phyloP scores from a whole-genome alignment of 2,888 invertebrate genomes.

The Cataglyphis rosenhaueri region DNA sequence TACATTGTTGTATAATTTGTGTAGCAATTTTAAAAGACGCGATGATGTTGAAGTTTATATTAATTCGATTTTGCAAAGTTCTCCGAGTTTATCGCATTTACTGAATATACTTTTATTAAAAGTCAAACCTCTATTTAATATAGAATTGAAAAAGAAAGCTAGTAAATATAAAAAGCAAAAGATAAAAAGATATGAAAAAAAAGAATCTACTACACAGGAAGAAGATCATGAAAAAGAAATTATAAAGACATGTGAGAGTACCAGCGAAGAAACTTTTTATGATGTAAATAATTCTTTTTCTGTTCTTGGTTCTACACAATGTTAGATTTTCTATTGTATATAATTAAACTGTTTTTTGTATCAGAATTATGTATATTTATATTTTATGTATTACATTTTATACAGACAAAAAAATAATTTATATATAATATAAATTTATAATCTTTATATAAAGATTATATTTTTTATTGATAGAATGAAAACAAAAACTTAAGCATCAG shows the following conservation, averaged over 20 bases:
- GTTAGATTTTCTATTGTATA: conserved; percentile 7
- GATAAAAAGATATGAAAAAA: conserved; percentile 38
- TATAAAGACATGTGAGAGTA: conserved; percentile 5
- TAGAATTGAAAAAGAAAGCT: conserved; percentile 46
- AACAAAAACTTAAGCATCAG: neutral
- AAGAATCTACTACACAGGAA: neutral
- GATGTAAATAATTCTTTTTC: conserved; percentile 61
- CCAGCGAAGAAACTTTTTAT: conserved; percentile 55
- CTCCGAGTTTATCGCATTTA: conserved; percentile 81
- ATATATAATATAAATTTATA: neutral
- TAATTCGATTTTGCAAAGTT: conserved; percentile 79
- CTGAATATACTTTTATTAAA: conserved; percentile 74
- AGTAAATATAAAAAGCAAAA: conserved; percentile 66
- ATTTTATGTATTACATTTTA: neutral
- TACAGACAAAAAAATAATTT: neutral
- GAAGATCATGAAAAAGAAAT: conserved; percentile 38
- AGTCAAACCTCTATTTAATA: conserved; percentile 66
- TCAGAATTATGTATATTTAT: neutral
- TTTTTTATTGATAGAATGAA: neutral
- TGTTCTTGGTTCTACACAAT: conserved; percentile 9
- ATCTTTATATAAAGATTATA: neutral
- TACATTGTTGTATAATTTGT: conserved; percentile 91
- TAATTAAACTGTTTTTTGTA: neutral
- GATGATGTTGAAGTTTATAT: conserved; percentile 87
- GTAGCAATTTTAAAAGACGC: conserved; percentile 88